phyloP scores from a whole-genome alignment of 2,888 invertebrate genomes.

The Drosophila falleni region DNA sequence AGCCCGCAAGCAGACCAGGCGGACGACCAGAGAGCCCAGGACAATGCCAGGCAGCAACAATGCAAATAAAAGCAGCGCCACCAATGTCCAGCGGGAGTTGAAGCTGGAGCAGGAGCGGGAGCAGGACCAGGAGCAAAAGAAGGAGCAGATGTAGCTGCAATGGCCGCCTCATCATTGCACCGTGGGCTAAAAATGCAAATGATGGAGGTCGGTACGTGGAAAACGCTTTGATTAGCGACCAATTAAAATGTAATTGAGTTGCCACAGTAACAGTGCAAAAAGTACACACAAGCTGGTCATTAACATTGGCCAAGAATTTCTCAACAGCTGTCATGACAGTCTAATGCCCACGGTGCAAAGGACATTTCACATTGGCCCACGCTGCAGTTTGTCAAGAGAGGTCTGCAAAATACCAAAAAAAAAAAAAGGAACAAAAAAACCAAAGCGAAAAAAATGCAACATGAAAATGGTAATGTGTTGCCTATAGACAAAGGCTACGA shows the following conservation, averaged over 20 bases:
- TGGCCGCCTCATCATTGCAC: conserved; percentile 57
- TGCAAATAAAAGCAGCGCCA: conserved; percentile 39
- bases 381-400: conserved; percentile 74
- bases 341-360: conserved; percentile 56
- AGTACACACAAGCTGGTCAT: conserved; percentile 34
- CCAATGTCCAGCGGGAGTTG: conserved; percentile 50
- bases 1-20: conserved; percentile 18
- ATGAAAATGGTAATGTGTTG: conserved; percentile 71
- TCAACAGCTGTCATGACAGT: conserved; percentile 32
- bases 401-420: conserved; percentile 41
- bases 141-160: conserved; percentile 16
- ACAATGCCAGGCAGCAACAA: conserved; percentile 56
- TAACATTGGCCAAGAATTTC: conserved; percentile 41
- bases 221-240: conserved; percentile 69
- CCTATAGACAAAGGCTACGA: conserved; percentile 53
- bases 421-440: conserved; percentile 15
- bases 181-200: conserved; percentile 74
- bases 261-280: conserved; percentile 30
- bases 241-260: conserved; percentile 76
- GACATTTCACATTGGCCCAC: conserved; percentile 56
- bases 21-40: conserved; percentile 22
- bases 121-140: conserved; percentile 1
- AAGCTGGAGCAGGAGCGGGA: conserved; percentile 1
- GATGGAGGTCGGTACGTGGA: conserved; percentile 36
- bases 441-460: conserved; percentile 41